These are phyloP conservation scores for Sylvicola cinctus DNA, from an alignment of 2,888 invertebrate genomes.

Conservation along the genomic window DNA sequence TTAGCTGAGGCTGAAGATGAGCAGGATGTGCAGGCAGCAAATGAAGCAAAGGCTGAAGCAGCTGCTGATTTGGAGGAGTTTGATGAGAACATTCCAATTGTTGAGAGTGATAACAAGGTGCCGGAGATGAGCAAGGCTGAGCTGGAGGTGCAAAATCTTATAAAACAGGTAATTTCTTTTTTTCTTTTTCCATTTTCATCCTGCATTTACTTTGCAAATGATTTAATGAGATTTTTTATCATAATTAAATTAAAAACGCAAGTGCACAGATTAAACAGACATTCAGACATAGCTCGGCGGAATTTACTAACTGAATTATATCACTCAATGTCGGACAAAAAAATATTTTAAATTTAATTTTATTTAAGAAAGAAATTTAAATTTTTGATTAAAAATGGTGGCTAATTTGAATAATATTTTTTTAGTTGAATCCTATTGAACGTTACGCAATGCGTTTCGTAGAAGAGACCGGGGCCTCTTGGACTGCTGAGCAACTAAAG, in stretches of 20 bases:
- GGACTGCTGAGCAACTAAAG: conserved; percentile 66
- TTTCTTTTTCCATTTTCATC: background rate
- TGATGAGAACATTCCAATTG: conserved; percentile 82
- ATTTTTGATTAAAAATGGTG: background rate
- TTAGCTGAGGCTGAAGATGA: conserved; percentile 88
- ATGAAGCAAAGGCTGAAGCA: conserved; percentile 73
- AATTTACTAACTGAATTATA: conserved; percentile 17
- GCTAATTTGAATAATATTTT: conserved; percentile 7
- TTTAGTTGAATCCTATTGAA: conserved; percentile 81
- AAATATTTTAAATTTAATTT: background rate
- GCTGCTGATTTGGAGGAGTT: conserved; percentile 84
- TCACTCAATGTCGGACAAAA: conserved; percentile 22
- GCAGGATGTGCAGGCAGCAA: conserved; percentile 79
- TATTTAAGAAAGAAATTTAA: background rate
- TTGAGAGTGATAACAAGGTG: conserved; percentile 32
- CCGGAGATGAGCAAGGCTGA: conserved; percentile 50
- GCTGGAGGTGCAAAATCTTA: conserved; percentile 45
- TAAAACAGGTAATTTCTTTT: conserved; percentile 37
- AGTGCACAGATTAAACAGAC: too few relatives aligned
- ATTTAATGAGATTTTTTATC: conserved; percentile 2
- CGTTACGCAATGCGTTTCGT: conserved; percentile 86
- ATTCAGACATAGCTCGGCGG: conserved; percentile 23
- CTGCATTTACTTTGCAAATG: too few relatives aligned
- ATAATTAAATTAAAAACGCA: background rate
- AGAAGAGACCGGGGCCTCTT: conserved; percentile 59